Evolutionary conservation across 2,797 vertebrate genomes (phyloP).

Genomic region (Rhinella marina): DNA sequence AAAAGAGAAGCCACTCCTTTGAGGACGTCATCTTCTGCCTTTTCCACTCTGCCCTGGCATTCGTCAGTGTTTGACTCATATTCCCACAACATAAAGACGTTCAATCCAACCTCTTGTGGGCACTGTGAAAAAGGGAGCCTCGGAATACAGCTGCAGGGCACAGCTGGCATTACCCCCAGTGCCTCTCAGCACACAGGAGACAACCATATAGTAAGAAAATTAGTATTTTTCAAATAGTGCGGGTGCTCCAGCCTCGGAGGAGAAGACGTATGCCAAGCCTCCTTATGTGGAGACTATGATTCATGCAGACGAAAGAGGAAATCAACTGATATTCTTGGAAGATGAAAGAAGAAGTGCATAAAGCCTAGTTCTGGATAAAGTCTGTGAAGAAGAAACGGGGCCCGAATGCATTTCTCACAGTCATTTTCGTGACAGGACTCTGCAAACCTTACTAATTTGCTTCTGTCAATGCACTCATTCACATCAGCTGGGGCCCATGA

Average conservation of each 20-base stretch:
- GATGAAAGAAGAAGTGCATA: conserved; percentile 20
- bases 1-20: conserved; percentile 64
- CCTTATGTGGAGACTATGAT: conserved; percentile 15
- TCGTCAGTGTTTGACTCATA: conserved; percentile 66
- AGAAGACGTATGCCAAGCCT: background rate
- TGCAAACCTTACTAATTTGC: conserved; percentile 33
- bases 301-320: conserved; percentile 47
- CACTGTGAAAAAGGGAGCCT: background rate
- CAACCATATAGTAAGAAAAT: background rate
- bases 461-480: conserved; percentile 68
- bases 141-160: background rate
- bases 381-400: background rate
- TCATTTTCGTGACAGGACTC: conserved; percentile 51
- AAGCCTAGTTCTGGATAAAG: background rate
- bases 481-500: conserved; percentile 65
- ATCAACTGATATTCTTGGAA: conserved; percentile 19
- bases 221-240: background rate
- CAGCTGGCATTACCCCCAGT: background rate
- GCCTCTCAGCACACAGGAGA: background rate
- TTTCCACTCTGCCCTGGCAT: conserved; percentile 68
- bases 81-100: conserved; percentile 50
- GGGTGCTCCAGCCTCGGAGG: background rate
- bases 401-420: conserved; percentile 7
- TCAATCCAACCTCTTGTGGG: conserved; percentile 5
- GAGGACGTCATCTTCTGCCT: conserved; percentile 72